Percentiles rank a stretch among this genome's conserved stretches.
phyloP scores from a whole-genome alignment of 2,113 vertebrate species.

The Gambusia holbrooki region DNA sequence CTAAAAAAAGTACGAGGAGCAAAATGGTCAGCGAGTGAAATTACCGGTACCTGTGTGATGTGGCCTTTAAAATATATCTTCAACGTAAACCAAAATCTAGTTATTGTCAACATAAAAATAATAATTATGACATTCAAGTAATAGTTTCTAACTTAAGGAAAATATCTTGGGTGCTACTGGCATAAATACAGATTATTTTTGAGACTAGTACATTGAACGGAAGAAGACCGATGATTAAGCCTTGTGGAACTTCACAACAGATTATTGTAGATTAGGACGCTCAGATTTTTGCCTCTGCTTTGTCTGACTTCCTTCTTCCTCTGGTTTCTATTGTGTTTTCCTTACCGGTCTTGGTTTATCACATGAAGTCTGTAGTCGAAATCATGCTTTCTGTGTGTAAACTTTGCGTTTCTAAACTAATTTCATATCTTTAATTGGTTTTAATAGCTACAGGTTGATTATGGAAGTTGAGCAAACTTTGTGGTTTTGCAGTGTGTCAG shows the following conservation, averaged over 20 bases:
- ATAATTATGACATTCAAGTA: not conserved
- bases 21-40: not conserved
- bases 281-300: no score
- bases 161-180: not conserved
- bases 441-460: not conserved
- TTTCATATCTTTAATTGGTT: not conserved
- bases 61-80: no score
- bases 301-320: no score
- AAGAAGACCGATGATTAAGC: not conserved
- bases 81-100: no score
- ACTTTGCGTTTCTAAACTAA: not conserved
- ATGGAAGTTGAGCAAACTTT: not conserved
- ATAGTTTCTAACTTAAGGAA: no score
- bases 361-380: no score
- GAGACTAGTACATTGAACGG: not conserved
- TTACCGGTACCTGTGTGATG: no score
- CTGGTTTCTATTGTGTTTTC: no score
- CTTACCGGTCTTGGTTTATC: no score
- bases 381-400: no score
- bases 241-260: slow-evolving; percentile 6
- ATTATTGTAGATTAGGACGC: not conserved
- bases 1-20: not conserved
- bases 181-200: not conserved
- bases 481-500: slow-evolving; percentile 13
- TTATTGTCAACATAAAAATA: not conserved